Evolutionary conservation across 2,797 vertebrate genomes (phyloP).

Genomic region (Ceryle rudis): DNA sequence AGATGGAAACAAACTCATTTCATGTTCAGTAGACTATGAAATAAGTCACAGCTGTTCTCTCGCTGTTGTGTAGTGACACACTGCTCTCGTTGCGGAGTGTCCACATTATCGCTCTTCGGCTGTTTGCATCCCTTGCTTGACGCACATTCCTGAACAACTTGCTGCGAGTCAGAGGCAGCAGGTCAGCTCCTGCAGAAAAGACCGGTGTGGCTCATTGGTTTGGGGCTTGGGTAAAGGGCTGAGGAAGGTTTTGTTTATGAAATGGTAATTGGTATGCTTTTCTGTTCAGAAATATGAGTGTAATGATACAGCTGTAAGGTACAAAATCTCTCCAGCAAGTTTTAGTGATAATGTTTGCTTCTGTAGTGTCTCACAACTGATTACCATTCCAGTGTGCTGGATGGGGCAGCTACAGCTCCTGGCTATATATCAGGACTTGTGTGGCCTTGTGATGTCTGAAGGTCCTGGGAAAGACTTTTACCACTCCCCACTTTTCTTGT

Average conservation of each 20-base stretch:
- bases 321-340: neutral
- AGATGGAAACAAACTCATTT: slow-evolving; percentile 47
- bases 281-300: neutral
- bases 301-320: neutral
- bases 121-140: neutral
- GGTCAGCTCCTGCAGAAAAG: neutral
- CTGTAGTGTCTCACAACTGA: neutral
- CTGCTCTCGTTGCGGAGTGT: neutral
- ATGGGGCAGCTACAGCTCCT: neutral
- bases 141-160: rapidly evolving
- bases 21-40: slow-evolving; percentile 46
- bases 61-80: neutral
- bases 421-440: neutral
- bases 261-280: neutral
- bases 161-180: neutral
- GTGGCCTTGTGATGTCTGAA: neutral
- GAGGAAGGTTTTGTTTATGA: neutral
- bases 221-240: neutral
- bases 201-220: neutral
- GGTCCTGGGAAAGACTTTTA: neutral
- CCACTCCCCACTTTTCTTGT: neutral
- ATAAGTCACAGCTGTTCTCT: slow-evolving; percentile 35
- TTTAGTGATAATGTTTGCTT: neutral
- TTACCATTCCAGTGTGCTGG: neutral
- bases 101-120: neutral